phyloP scores from a whole-genome alignment of 2,113 vertebrate species.

The Merops nubicus region DNA sequence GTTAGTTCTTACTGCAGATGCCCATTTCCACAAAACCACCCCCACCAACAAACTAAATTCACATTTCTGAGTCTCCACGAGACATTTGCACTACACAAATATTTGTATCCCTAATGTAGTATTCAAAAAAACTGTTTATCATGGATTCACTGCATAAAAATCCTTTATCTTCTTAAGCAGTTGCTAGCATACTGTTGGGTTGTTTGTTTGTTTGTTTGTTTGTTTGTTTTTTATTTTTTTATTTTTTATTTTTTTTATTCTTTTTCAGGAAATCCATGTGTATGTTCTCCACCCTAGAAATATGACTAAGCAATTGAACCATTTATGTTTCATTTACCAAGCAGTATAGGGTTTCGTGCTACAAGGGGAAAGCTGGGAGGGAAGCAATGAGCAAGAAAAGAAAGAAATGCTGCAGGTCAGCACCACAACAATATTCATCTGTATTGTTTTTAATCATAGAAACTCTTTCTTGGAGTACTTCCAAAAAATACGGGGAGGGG shows the following conservation, averaged over 20 bases:
- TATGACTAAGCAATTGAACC: background rate
- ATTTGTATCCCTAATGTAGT: background rate
- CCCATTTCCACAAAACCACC: background rate
- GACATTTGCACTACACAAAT: background rate
- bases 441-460: constrained; percentile 48
- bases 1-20: background rate
- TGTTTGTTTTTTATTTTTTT: too few species aligned
- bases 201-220: too few species aligned
- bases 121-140: background rate
- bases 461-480: constrained; percentile 44
- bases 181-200: background rate
- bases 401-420: constrained; percentile 23
- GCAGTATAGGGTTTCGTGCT: background rate
- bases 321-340: constrained; percentile 50
- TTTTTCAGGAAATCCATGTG: background rate
- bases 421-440: constrained; percentile 28
- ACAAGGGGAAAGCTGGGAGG: background rate
- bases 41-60: background rate
- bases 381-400: background rate
- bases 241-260: too few species aligned
- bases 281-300: constrained; percentile 21
- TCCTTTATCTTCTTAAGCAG: background rate
- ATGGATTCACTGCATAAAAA: background rate
- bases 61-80: background rate
- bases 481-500: background rate